Base-by-base conservation (phyloP, 1,140 invertebrate genomes). In the Saxidomus purpurata region DNA sequence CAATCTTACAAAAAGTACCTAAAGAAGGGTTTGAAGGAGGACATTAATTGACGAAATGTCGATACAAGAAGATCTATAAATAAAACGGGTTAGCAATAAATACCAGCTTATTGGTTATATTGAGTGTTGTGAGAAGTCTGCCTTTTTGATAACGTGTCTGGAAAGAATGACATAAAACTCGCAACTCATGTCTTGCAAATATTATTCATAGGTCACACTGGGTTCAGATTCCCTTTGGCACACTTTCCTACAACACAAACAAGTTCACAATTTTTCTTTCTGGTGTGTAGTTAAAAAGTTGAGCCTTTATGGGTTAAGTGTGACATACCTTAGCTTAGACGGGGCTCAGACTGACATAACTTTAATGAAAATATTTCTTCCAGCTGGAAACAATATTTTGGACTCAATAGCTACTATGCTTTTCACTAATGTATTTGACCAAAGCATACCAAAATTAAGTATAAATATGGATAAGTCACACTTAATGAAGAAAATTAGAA, bases 181-280 rank as follows among this genome's bases (percentile, higher is more conserved):
- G 88, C 90, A 90, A 87, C 87, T 11, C 52, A 55, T 55, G 52
- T 90, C 0, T 49, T 90, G 19, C 88, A 91, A 36, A 52, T 89
- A 49, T 13, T 89, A 2, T 91, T 89, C 77, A 47, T 88, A 31
- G 90, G 90, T 17, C 67, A 77, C 11, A 80, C 76, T 40, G 90
- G 87, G 3, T 91, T 91, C 47, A 52, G 90, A 61, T 91, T 91
- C 34, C 90, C 87, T 9, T 22, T 89, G 43, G 90, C 82, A 28
- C 87, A 89, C 25, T 89, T 31, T 47, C 87, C 87, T 9, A 86
- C 87, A 69, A 87, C 15, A 25, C 63, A 77, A 47, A 82, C 67
- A 11, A 82, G 25, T 77, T 34, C 82, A 77, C 22, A 79, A 25
- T 89, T 0, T 82, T 76, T 76, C 55, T 84, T 1, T 52, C 76